Evolutionary conservation across 2,797 vertebrate genomes (phyloP).

Genomic region (Petrocephalus schoutedeni): DNA sequence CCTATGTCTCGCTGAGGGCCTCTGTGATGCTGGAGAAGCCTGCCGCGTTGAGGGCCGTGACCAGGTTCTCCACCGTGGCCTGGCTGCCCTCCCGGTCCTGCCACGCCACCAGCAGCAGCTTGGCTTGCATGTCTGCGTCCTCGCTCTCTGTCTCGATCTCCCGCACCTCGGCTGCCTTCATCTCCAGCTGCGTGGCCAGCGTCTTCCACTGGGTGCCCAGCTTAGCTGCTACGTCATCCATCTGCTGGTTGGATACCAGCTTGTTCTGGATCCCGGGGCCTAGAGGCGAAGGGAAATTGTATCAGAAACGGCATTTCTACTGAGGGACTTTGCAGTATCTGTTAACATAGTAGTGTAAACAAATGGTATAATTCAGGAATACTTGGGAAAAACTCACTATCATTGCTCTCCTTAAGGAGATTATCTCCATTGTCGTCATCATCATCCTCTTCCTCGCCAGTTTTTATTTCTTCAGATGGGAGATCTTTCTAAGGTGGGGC

Average conservation of each 20-base stretch:
- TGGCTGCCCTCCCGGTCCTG: slow-evolving; percentile 87
- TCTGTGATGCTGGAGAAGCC: slow-evolving; percentile 78
- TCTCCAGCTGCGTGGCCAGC: slow-evolving; percentile 81
- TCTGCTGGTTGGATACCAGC: slow-evolving; percentile 80
- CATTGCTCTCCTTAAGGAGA: slow-evolving; percentile 92
- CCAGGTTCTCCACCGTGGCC: slow-evolving; percentile 77
- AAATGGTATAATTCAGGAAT: background rate
- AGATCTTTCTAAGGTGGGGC: slow-evolving; percentile 65
- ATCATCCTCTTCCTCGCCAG: slow-evolving; percentile 94
- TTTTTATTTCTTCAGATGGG: slow-evolving; percentile 98
- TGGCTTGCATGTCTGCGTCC: slow-evolving; percentile 85
- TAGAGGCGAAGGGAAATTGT: slow-evolving; percentile 39
- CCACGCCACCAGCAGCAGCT: slow-evolving; percentile 91
- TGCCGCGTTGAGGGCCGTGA: slow-evolving; percentile 69
- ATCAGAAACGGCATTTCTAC: background rate
- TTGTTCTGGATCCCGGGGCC: slow-evolving; percentile 88
- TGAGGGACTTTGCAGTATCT: background rate
- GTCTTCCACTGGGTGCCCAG: slow-evolving; percentile 82
- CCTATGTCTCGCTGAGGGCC: slow-evolving; percentile 64
- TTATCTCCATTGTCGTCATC: slow-evolving; percentile 97
- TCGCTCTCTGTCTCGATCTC: slow-evolving; percentile 91
- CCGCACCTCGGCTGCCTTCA: slow-evolving; percentile 82
- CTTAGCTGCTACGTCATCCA: slow-evolving; percentile 80
- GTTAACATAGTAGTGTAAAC: background rate
- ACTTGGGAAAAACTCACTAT: slow-evolving; percentile 72